A percentile compares a stretch with the other conserved stretches of the same genome.
Conservation (phyloP, 1,140 invertebrate genomes). For the Procambarus virginalis region DNA sequence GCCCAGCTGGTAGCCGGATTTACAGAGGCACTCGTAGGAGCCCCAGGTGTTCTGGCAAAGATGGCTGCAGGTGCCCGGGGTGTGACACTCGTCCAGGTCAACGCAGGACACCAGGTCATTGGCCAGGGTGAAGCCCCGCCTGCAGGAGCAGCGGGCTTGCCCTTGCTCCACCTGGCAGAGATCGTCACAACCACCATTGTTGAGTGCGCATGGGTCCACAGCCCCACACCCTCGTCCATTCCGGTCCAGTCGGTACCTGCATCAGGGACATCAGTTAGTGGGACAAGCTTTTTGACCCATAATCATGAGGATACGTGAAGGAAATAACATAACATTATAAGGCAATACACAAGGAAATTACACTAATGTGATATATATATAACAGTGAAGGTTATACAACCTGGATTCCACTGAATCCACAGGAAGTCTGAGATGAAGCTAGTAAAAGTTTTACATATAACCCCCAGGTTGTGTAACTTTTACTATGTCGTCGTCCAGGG, state of each 20-base stretch:
- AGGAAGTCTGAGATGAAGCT: too few relatives aligned
- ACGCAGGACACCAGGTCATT: constrained; percentile 77
- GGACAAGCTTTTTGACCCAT: too few relatives aligned
- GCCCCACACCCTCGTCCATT: constrained; percentile 83
- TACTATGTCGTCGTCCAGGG: too few relatives aligned
- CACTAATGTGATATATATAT: too few relatives aligned
- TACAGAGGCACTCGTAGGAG: constrained; percentile 73
- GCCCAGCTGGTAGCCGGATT: constrained; percentile 75
- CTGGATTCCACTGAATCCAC: too few relatives aligned
- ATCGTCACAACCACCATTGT: constrained; percentile 89
- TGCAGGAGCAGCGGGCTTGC: constrained; percentile 84
- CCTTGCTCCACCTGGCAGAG: constrained; percentile 87
- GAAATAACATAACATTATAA: too few relatives aligned
- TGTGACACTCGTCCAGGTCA: constrained; percentile 83
- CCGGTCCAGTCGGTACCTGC: constrained; percentile 83
- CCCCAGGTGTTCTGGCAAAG: constrained; percentile 73
- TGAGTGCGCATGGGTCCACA: constrained; percentile 82
- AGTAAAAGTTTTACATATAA: too few relatives aligned
- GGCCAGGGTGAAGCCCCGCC: constrained; percentile 70
- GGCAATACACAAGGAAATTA: too few relatives aligned
- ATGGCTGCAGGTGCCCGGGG: constrained; percentile 84
- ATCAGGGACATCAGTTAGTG: neutral
- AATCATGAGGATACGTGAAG: too few relatives aligned
- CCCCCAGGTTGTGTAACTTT: too few relatives aligned
- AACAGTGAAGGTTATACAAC: too few relatives aligned